These are phyloP conservation scores for Stichodactyla helianthus DNA, from an alignment of 64 coral and sea anemone genomes.

Conservation along the genomic window DNA sequence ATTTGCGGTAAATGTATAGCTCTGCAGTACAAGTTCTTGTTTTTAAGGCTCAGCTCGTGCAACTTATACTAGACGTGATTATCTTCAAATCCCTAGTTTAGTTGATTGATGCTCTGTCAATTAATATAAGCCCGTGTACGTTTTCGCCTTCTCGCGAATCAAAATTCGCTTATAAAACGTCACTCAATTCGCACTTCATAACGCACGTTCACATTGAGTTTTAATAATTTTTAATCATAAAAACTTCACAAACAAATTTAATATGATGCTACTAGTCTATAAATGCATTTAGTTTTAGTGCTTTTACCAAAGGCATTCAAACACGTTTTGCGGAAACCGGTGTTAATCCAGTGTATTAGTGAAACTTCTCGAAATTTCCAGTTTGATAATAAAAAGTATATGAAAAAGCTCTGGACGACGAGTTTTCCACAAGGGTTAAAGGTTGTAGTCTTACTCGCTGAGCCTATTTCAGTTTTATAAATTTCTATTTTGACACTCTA, in stretches of 20 bases:
- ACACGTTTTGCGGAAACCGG: background rate
- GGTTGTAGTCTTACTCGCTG: background rate
- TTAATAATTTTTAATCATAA: background rate
- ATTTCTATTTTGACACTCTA: background rate
- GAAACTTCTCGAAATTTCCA: background rate
- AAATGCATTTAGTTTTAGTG: background rate
- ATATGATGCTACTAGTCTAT: background rate
- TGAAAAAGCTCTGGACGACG: background rate
- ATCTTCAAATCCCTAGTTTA: background rate
- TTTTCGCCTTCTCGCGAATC: background rate
- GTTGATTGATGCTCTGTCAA: background rate
- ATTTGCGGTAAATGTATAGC: background rate
- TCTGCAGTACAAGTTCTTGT: background rate
- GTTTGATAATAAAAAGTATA: background rate
- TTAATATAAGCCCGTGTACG: background rate
- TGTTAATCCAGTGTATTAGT: background rate
- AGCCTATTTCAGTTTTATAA: background rate
- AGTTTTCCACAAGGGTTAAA: background rate
- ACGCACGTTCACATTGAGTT: background rate
- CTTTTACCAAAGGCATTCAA: background rate
- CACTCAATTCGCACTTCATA: background rate
- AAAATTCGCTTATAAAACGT: background rate
- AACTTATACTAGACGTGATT: background rate
- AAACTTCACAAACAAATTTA: background rate
- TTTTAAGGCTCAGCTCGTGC: background rate